Percentiles rank a stretch among this genome's conserved stretches.
Conservation (phyloP, 2,888 invertebrate species). For the Dysmachus trigonus region DNA sequence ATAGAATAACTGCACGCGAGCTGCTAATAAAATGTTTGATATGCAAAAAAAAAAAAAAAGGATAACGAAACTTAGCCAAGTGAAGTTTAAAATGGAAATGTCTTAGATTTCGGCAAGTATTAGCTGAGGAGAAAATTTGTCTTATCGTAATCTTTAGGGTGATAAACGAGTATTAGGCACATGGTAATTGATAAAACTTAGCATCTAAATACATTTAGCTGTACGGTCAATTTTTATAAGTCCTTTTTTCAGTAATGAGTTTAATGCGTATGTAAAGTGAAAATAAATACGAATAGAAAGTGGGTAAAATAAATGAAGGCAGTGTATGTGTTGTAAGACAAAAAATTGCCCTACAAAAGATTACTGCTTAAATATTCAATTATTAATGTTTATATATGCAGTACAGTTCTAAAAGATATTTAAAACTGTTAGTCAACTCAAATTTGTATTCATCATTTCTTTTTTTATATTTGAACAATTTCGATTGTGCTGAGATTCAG, state of each 20-base stretch:
- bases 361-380: background rate
- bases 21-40: background rate
- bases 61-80: background rate
- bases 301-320: background rate
- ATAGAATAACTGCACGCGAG: background rate
- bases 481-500: too few species aligned
- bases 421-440: too few species aligned
- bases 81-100: background rate
- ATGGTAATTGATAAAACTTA: conserved; percentile 35
- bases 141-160: background rate
- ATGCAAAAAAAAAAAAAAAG: background rate
- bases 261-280: conserved; percentile 17
- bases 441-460: too few species aligned
- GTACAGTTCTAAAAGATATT: too few species aligned
- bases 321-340: background rate
- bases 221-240: conserved; percentile 41
- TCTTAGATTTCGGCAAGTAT: background rate
- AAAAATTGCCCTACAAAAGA: background rate
- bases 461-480: too few species aligned
- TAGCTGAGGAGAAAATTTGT: background rate
- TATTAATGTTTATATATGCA: background rate
- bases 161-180: conserved; percentile 22
- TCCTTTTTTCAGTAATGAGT: conserved; percentile 3
- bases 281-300: conserved; percentile 17
- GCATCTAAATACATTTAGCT: conserved; percentile 38